Evolutionary conservation across 1,140 invertebrate species (phyloP), one percentile per base, ranked within the genome.

Genomic region (Anastrepha obliqua): DNA sequence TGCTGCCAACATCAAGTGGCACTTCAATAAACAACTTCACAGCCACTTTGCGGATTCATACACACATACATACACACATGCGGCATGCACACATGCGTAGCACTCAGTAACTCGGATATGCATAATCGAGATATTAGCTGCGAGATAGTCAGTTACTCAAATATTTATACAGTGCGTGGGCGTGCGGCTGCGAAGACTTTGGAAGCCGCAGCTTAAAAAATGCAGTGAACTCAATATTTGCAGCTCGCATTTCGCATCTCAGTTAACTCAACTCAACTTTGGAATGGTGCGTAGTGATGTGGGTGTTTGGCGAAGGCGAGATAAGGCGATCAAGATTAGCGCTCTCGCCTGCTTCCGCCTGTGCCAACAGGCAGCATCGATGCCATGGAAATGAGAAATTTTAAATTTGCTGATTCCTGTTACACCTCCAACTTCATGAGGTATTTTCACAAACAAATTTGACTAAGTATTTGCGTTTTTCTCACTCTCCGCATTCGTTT

Each of bases 1-100:
- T 55, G 51, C 47, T 29, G 74, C 74, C 74, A 81, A 81, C 74
- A 29, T 29, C 47, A 81, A 81, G 74, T 81, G 74, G 47, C 74
- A 81, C 74, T 81, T 81, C 74, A 81, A 81, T 81, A 81, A 81
- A 81, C 74, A 81, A 55, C 74, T 81, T 81, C 74, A 58, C 74
- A 81, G 74, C 74, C 55, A 81, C n/a, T 81, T 81, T 20, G n/a
- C 47, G n/a, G 42, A 42, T 81, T 58, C 9, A 17, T n/a, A 55
- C 44, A 39, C 15, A 81, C 51, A 58, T 29, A n/a, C 44, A 81
- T 4, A n/a, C n/a, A 51, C 44, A 70, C 29, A 11, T 20, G 13
- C n/a, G n/a, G n/a, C 70, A 15, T 39, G 11, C 20, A 65, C 15
- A 6, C 2, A 67, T 62, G 11, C 17, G 29, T 29, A 29, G 4